Percentiles rank a stretch among this genome's conserved stretches.
Conservation (phyloP, 2,797 vertebrate genomes). For the Sebastes vulpes region DNA sequence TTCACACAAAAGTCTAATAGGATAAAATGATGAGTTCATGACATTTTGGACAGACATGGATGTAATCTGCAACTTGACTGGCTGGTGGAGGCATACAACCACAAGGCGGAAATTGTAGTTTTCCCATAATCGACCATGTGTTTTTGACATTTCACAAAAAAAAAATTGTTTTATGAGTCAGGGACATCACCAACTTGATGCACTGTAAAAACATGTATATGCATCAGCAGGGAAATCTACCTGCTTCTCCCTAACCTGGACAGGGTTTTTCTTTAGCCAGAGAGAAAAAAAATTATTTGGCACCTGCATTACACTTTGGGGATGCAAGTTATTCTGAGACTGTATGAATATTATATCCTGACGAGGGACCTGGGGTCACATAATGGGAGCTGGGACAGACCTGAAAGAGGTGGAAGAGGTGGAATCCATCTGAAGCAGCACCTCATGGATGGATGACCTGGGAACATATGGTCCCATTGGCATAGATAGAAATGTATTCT, state of each 20-base stretch:
- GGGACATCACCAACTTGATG: background rate
- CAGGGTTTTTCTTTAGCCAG: background rate
- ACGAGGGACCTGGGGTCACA: constrained; percentile 41
- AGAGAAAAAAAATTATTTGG: constrained; percentile 17
- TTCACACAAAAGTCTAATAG: background rate
- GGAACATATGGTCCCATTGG: constrained; percentile 37
- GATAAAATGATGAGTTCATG: background rate
- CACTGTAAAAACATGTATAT: constrained; percentile 9
- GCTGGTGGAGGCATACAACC: background rate
- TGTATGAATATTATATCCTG: constrained; percentile 31
- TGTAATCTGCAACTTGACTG: background rate
- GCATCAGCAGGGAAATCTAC: constrained; percentile 31
- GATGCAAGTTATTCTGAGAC: constrained; percentile 23
- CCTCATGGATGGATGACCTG: constrained; percentile 55
- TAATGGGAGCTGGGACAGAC: constrained; percentile 51
- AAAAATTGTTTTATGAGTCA: background rate
- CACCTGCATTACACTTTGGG: constrained; percentile 15
- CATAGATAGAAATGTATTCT: constrained; percentile 34
- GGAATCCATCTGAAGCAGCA: constrained; percentile 34
- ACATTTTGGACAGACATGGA: background rate
- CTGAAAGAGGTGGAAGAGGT: constrained; percentile 26
- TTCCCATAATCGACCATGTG: background rate
- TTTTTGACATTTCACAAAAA: background rate
- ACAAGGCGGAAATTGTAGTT: background rate
- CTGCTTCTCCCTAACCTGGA: background rate